These are phyloP conservation scores for Indicator indicator DNA, from an alignment of 2,113 vertebrate species.

Conservation along the genomic window DNA sequence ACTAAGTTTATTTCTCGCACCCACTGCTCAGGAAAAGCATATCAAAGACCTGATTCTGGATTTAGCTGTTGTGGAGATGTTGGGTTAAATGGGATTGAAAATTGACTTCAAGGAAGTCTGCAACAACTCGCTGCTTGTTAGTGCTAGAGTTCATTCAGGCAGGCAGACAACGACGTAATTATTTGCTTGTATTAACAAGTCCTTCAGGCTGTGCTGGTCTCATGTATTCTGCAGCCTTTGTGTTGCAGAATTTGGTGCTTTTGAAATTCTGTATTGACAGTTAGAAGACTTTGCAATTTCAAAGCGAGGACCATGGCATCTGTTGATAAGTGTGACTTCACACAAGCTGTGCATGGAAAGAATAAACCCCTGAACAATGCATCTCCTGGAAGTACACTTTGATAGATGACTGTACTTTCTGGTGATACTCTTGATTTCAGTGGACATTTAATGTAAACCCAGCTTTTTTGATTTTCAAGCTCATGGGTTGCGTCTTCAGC, in stretches of 20 bases:
- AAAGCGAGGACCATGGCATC: background rate
- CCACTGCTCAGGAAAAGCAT: background rate
- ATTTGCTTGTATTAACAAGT: constrained; percentile 46
- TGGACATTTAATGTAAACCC: background rate
- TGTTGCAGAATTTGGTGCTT: constrained; percentile 18
- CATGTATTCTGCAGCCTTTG: background rate
- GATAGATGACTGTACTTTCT: background rate
- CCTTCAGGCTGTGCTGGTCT: constrained; percentile 52
- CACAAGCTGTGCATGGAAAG: constrained; percentile 7
- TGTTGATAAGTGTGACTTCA: constrained; percentile 31
- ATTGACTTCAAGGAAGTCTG: background rate
- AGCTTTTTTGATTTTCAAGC: background rate
- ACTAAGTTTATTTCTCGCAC: background rate
- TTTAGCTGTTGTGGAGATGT: background rate
- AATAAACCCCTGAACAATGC: background rate
- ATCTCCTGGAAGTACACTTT: background rate
- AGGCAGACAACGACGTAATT: constrained; percentile 27
- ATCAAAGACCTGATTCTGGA: background rate
- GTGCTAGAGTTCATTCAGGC: constrained; percentile 21
- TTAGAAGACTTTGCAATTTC: constrained; percentile 21
- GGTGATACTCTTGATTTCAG: background rate
- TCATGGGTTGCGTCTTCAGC: background rate
- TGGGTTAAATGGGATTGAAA: constrained; percentile 1
- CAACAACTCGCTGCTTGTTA: constrained; percentile 18
- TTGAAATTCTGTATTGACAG: constrained; percentile 18